phyloP scores from a whole-genome alignment of 2,113 vertebrate genomes.

The Mesoclemmys tuberculata region DNA sequence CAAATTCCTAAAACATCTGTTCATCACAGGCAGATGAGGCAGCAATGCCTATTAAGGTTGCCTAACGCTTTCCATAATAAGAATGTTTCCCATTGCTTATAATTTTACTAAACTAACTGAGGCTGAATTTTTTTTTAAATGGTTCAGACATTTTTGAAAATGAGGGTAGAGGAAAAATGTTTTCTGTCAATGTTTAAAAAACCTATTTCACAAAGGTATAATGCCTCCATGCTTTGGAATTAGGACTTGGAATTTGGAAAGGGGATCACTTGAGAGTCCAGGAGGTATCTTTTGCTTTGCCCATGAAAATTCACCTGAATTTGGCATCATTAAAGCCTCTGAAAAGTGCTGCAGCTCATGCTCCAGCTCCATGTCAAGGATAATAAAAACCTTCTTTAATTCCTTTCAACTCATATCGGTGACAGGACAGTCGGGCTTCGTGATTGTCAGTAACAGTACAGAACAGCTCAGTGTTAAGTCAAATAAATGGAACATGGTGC shows the following conservation, averaged over 20 bases:
- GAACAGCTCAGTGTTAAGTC: neutral
- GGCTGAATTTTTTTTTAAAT: neutral
- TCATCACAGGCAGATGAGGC: neutral
- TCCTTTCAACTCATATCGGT: neutral
- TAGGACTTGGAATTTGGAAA: neutral
- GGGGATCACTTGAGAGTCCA: neutral
- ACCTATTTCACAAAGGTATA: neutral
- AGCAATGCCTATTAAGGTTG: neutral
- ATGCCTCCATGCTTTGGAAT: neutral
- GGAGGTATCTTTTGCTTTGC: neutral
- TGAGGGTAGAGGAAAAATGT: neutral
- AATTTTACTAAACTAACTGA: neutral
- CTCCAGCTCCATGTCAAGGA: neutral
- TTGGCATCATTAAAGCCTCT: neutral
- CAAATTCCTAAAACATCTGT: neutral
- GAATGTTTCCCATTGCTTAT: neutral
- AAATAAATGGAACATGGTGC: neutral
- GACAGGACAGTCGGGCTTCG: neutral
- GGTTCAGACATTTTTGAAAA: neutral
- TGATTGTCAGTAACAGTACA: neutral
- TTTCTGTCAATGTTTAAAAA: neutral
- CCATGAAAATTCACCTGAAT: neutral
- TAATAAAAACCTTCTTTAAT: neutral
- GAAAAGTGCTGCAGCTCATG: neutral
- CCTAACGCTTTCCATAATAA: neutral